Base-by-base conservation (phyloP, 2,888 invertebrate species). In the Parnassius apollo region DNA sequence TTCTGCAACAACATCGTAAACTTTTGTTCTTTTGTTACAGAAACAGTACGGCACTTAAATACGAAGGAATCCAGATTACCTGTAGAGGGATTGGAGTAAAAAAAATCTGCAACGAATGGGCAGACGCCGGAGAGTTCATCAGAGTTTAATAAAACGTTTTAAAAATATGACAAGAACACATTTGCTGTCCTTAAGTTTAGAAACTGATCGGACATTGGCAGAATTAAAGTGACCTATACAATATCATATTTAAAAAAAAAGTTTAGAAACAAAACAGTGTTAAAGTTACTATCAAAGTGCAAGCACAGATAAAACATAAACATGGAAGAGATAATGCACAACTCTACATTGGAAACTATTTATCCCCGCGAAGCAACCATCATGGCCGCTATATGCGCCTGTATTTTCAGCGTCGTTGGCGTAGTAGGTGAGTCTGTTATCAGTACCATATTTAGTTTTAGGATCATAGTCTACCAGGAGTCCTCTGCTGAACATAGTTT, bases 321-420 rank as follows among this genome's bases (percentile, higher is more conserved):
- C 55, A 85, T 86, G 83, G 85, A 83, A 66, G 62, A 70, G 18
- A 66, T 68, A 46, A 70, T 68, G 58, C 66, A 69, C 42, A 76
- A 77, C 65, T 68, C 75, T 45, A 75, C 78, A 42, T 78, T 88
- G 68, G 73, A 80, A 66, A 71, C 80, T 55, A 74, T 78, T 68
- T 96, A 96, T 81, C 95, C 96, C 22, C 92, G 94, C 70, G 93
- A 93, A 69, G 95, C 96, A 55, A 96, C 96, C 45, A 93, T 96
- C 72, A 91, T 95, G 76, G 97, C 96, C 18, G 96, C 96, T 42
- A 92, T 93, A 62, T 96, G 96, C 81, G 96, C 97, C 48, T 94
- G 96, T 73, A 80, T 96, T 61, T 97, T 97, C 88, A 95, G 95
- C 77, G 84, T 95, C 62, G 91, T 97, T 53, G 97, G 97, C 66